Evolutionary conservation across 2,888 invertebrate genomes (phyloP).

Genomic region (Andricus curvator): DNA sequence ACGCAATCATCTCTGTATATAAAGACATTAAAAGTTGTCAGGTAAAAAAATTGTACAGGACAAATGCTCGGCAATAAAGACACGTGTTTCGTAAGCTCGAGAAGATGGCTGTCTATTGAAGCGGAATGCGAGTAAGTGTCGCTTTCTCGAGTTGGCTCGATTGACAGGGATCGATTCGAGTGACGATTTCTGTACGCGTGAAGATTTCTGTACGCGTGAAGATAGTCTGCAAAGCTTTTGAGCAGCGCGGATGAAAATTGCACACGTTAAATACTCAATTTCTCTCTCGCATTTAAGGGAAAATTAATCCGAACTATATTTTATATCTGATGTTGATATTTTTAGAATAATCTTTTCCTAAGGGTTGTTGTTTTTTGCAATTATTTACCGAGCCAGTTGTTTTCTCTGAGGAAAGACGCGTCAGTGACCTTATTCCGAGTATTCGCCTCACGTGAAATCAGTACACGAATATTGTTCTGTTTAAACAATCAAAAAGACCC

Average conservation of each 20-base stretch:
- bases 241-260: conserved; percentile 13
- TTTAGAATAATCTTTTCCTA: conserved; percentile 29
- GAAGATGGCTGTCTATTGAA: conserved; percentile 21
- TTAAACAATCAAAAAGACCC: conserved; percentile 66
- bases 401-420: conserved; percentile 25
- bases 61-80: conserved; percentile 42
- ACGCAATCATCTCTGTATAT: conserved; percentile 59
- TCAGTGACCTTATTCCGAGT: conserved; percentile 48
- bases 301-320: conserved; percentile 37
- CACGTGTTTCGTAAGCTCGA: conserved; percentile 23
- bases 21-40: conserved; percentile 50
- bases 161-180: conserved; percentile 29
- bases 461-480: conserved; percentile 63
- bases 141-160: neutral
- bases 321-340: conserved; percentile 31
- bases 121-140: neutral
- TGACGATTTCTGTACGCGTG: conserved; percentile 10
- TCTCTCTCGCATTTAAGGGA: conserved; percentile 34
- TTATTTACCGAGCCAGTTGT: neutral
- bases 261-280: conserved; percentile 24
- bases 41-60: conserved; percentile 48
- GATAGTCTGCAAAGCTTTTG: conserved; percentile 27
- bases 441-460: conserved; percentile 53
- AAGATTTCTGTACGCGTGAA: neutral
- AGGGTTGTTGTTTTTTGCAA: conserved; percentile 1